These are phyloP conservation scores for Oscheius onirici DNA, from an alignment of 2,888 invertebrate species.

Conservation along the genomic window DNA sequence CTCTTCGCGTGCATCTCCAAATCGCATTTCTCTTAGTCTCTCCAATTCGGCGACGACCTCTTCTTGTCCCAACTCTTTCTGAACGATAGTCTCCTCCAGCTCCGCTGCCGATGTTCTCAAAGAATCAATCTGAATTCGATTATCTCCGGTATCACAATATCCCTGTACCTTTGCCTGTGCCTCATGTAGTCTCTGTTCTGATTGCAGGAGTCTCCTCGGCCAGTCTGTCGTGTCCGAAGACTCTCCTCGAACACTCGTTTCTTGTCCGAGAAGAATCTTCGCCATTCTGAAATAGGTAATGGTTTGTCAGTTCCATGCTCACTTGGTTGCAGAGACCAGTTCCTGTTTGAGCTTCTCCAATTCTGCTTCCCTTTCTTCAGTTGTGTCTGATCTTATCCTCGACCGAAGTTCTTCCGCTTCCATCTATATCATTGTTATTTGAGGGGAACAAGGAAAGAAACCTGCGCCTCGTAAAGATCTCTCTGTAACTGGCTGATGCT, in stretches of 20 bases:
- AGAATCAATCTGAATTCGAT: conserved; percentile 31
- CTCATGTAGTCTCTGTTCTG: conserved; percentile 41
- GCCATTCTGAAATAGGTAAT: conserved; percentile 33
- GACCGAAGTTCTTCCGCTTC: conserved; percentile 17
- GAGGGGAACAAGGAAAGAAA: background rate
- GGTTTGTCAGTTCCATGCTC: background rate
- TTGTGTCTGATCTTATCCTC: conserved; percentile 11
- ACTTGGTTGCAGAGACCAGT: conserved; percentile 45
- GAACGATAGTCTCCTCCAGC: conserved; percentile 45
- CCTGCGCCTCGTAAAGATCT: conserved; percentile 38
- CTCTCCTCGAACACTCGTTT: conserved; percentile 36
- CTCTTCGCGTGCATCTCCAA: conserved; percentile 56
- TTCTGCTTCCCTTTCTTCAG: conserved; percentile 61
- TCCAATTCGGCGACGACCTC: conserved; percentile 40
- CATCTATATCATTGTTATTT: background rate
- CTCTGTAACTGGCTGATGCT: conserved; percentile 35
- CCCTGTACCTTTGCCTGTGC: conserved; percentile 11
- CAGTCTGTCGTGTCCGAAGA: conserved; percentile 45
- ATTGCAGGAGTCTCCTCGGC: conserved; percentile 58
- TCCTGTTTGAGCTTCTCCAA: conserved; percentile 60
- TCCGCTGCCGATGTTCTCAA: conserved; percentile 41
- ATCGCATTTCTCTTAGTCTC: conserved; percentile 48
- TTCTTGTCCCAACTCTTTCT: conserved; percentile 43
- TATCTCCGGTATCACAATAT: background rate
- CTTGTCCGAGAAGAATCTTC: conserved; percentile 44